Conservation (phyloP, 2,797 vertebrate species). For the Alauda arvensis region DNA sequence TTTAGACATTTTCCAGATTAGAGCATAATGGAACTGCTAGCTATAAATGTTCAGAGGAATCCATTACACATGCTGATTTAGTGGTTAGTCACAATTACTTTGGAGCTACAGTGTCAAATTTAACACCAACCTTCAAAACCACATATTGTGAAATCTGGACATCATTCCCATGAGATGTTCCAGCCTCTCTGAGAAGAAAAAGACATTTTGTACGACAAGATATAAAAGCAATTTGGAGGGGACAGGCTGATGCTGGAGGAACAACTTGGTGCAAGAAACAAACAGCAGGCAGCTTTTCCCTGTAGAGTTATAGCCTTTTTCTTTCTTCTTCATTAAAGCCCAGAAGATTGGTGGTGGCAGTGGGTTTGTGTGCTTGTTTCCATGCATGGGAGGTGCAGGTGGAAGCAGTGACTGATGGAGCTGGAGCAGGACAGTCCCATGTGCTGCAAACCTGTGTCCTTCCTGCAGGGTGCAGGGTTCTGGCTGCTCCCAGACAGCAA, state of each 20-base stretch:
- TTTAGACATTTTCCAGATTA: conserved; percentile 56
- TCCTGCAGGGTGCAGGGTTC: neutral
- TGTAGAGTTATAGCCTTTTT: neutral
- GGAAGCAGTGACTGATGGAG: neutral
- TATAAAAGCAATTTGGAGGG: neutral
- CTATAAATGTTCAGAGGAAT: conserved; percentile 40
- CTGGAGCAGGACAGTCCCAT: neutral
- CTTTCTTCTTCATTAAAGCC: neutral
- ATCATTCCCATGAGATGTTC: neutral
- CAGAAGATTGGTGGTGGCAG: neutral
- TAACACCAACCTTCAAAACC: conserved; percentile 30
- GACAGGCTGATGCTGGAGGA: neutral
- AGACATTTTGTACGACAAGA: neutral
- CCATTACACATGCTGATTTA: conserved; percentile 49
- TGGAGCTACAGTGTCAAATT: conserved; percentile 29
- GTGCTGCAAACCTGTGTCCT: neutral
- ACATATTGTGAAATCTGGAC: neutral
- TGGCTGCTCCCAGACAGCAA: neutral
- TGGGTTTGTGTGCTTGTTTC: neutral
- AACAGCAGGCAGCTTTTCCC: neutral
- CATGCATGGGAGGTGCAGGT: neutral
- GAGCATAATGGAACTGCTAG: conserved; percentile 34
- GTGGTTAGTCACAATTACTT: conserved; percentile 51
- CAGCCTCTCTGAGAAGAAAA: neutral
- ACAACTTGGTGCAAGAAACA: neutral